Evolutionary conservation across 2,797 vertebrate genomes (phyloP).

Genomic region (Euphonia xanthogaster): DNA sequence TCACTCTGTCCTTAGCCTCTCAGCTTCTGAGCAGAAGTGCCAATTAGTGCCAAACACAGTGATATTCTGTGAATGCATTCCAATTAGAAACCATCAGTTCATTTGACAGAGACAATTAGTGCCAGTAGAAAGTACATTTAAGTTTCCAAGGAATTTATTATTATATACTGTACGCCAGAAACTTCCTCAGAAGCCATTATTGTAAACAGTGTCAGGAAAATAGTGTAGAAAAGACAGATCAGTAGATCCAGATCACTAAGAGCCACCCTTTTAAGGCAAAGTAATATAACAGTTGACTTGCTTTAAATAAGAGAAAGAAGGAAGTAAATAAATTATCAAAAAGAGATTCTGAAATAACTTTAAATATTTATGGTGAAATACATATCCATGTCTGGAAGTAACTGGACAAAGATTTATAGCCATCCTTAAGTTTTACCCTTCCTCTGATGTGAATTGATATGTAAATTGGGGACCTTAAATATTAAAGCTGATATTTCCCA

Average conservation of each 20-base stretch:
- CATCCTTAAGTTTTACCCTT: neutral
- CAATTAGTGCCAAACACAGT: neutral
- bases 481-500: neutral
- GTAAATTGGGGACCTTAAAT: neutral
- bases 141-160: neutral
- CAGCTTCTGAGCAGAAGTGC: neutral
- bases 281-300: neutral
- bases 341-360: neutral
- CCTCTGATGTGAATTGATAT: neutral
- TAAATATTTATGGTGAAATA: neutral
- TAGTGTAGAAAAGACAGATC: neutral
- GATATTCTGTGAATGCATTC: neutral
- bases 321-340: neutral
- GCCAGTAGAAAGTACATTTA: neutral
- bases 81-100: neutral
- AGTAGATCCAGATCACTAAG: neutral
- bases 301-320: neutral
- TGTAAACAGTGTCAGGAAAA: neutral
- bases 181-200: neutral
- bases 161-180: neutral
- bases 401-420: neutral
- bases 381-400: neutral
- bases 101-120: neutral
- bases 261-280: neutral
- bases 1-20: neutral